Base-by-base conservation (phyloP, 2,888 invertebrate species). In the Volucella zonaria region DNA sequence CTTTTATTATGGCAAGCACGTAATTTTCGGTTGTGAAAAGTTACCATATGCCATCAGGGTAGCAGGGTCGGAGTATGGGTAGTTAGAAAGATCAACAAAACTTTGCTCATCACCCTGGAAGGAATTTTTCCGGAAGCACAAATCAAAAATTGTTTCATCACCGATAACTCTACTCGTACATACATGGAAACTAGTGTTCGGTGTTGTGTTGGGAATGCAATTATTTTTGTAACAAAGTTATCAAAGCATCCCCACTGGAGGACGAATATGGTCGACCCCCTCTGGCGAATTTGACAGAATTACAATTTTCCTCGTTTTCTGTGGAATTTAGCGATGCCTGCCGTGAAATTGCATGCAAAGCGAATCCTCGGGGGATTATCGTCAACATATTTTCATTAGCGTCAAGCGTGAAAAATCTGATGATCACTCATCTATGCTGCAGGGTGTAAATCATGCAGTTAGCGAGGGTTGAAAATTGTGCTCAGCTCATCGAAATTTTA, bases 401-500 rank as follows among this genome's bases (percentile, higher is more conserved):
- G 78, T 86, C 86, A 82, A 86, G 86, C 86, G 86, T 86, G 86
- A 86, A 86, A 86, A 86, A 86, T 86, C 82, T 70, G 82, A 78
- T 82, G 82, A 86, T 86, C 86, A 74, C 47, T 85, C 85, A 85
- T 71, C 67, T 85, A 67, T 73, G 79, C 71, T 59, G 61, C 47
- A 49, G 58, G 67, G 67, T 81, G 85, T 80, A 85, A 85, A 81
- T 85, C 85, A 85, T 77, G 62, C 67, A 80, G 74, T 80, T 76
- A 76, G 62, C 40, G 73, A 81, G 85, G 85, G 85, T 77, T 73
- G 80, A 54, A 54, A 56, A 61, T 45, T 59, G 31, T 31, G 47
- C 74, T 56, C 47, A 59, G 47, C 58, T 81, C 81, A 73, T 80
- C 68, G 73, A 62, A 31, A 31, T 31, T 71, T 85, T 77, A 81